Evolutionary conservation across 2,113 vertebrate genomes (phyloP), one percentile per base, ranked within the genome.

Genomic region (Amazona guildingii): DNA sequence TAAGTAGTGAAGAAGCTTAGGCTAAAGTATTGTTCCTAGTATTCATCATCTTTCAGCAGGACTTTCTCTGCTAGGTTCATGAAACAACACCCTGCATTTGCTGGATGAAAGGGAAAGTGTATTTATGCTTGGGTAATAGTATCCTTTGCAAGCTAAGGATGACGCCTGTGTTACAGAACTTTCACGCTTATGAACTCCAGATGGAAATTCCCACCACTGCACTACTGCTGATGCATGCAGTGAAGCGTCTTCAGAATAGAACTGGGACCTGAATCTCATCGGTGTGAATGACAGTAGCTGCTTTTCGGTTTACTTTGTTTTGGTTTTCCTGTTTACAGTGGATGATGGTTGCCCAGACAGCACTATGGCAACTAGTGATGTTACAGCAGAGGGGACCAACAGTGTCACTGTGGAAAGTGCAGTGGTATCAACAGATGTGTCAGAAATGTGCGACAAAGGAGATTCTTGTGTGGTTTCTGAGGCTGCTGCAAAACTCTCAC

Each of bases 401-500:
- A 94, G 97, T 33, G 96, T 98, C 73, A 98, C 98, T 12, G 97
- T 97, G n/a, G 99, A 98, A 91, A 98, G 98, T 18, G 96, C 98
- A 29, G 63, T 98, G 97, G 97, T 97, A 8, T 97, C 98, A 59
- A 98, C 98, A 11, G 98, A 98, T 78, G 94, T 95, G 48, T 96
- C 98, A 6, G 98, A 97, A 88, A 98, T 97, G 43, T 98, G 97
- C 20, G 97, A 95, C 39, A 97, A 96, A 74, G 96, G 87, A 59
- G 94, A 97, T 87, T 95, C 96, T 51, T 75, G 2, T 59, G 48
- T 78, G 39, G 93, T 75, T 66, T 85, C 97, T 20, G 98, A 97
- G 62, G 88, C 44, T 17, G 98, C 98, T 86, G 98, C 97, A 82
- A 99, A 99, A 93, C 98, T 99, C 80, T 99, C 98, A 86, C 92